These are phyloP conservation scores for Forbesichthys papilliferus DNA, from an alignment of 2,113 vertebrate genomes.

Conservation along the genomic window DNA sequence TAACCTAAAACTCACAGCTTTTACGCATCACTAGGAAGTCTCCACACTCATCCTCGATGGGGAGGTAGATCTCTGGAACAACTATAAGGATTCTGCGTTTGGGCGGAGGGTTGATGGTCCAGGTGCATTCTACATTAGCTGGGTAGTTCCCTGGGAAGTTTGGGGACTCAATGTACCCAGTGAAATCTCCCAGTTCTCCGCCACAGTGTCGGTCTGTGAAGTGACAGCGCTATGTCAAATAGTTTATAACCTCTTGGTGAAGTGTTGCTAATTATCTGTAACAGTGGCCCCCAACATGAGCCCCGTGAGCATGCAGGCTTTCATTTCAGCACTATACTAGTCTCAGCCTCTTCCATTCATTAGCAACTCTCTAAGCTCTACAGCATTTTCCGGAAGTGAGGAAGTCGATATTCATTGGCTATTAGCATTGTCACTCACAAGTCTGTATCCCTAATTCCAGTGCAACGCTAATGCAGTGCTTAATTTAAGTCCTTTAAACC, in stretches of 20 bases:
- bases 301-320: too few relatives aligned
- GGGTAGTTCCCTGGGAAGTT: constrained; percentile 98
- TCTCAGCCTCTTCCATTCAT: too few relatives aligned
- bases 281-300: too few relatives aligned
- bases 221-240: constrained; percentile 31
- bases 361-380: too few relatives aligned
- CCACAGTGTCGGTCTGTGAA: constrained; percentile 90
- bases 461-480: too few relatives aligned
- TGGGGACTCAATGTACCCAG: constrained; percentile 94
- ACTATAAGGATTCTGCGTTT: constrained; percentile 96
- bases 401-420: too few relatives aligned
- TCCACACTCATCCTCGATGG: constrained; percentile 96
- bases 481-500: too few relatives aligned
- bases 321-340: too few relatives aligned
- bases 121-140: constrained; percentile 92
- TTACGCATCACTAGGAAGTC: constrained; percentile 98
- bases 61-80: constrained; percentile 96
- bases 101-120: constrained; percentile 92
- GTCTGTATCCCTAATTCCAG: too few relatives aligned
- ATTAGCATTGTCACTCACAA: too few relatives aligned
- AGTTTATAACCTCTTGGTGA: not conserved
- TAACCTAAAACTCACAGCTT: constrained; percentile 83
- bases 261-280: not conserved
- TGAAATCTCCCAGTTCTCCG: constrained; percentile 93
- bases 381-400: too few relatives aligned